phyloP scores from a whole-genome alignment of 1,140 invertebrate genomes.

The Ruditapes philippinarum region DNA sequence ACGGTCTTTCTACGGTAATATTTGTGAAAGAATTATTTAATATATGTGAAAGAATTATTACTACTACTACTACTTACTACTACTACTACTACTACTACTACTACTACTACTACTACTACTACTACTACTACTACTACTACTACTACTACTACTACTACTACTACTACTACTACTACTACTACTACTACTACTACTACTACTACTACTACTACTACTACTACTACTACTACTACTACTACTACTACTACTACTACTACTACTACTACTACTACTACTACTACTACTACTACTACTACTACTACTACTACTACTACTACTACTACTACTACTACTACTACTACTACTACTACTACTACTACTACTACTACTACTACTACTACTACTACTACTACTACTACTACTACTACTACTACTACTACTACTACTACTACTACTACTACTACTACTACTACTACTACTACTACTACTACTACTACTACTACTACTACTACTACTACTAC shows the following conservation, averaged over 20 bases:
- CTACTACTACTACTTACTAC: neutral
- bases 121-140: constrained; percentile 54
- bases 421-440: constrained; percentile 50
- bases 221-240: constrained; percentile 51
- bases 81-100: constrained; percentile 30
- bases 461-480: constrained; percentile 52
- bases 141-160: constrained; percentile 56
- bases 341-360: constrained; percentile 50
- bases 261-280: constrained; percentile 54
- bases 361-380: constrained; percentile 50
- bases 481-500: constrained; percentile 54
- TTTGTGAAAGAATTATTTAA: no score
- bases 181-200: constrained; percentile 50
- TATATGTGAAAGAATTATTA: neutral
- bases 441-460: constrained; percentile 51
- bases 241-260: constrained; percentile 54
- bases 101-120: constrained; percentile 55
- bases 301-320: constrained; percentile 37
- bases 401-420: constrained; percentile 52
- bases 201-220: constrained; percentile 55
- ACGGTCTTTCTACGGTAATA: no score
- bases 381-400: constrained; percentile 52
- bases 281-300: constrained; percentile 57
- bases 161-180: constrained; percentile 47
- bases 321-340: constrained; percentile 25